These are phyloP conservation scores for Scolanthus callimorphus DNA, from an alignment of 92 coral and sea anemone genomes.

Conservation along the genomic window DNA sequence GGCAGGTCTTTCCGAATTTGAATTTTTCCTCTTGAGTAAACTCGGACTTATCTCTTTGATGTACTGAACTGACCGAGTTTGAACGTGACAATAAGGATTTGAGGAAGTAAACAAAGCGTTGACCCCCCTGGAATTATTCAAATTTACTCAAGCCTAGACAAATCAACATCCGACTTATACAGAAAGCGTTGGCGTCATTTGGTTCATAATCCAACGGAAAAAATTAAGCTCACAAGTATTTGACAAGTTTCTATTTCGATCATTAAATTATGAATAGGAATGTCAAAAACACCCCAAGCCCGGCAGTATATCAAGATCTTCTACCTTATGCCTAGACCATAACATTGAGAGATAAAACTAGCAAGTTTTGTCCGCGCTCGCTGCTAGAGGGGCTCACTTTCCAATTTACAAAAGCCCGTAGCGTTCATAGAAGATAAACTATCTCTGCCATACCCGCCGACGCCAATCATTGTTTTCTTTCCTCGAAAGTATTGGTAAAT, in stretches of 20 bases:
- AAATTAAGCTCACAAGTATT: not conserved
- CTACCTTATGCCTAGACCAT: too few relatives aligned
- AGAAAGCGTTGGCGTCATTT: not conserved
- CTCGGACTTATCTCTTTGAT: too few relatives aligned
- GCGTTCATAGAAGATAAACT: not conserved
- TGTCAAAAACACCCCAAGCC: conserved; percentile 2
- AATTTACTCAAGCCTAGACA: not conserved
- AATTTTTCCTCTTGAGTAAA: too few relatives aligned
- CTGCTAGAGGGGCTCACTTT: not conserved
- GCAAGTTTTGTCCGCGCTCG: not conserved
- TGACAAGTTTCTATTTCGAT: conserved; percentile 13
- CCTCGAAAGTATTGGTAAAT: not conserved
- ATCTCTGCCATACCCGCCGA: not conserved
- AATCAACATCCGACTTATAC: not conserved
- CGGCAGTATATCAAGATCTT: too few relatives aligned
- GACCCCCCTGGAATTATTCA: not conserved
- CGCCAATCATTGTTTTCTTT: not conserved
- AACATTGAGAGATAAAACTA: too few relatives aligned
- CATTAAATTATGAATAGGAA: not conserved
- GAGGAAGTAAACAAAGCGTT: not conserved
- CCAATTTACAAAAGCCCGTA: not conserved
- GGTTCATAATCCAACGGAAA: not conserved
- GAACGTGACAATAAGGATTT: not conserved
- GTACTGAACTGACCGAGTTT: not conserved
- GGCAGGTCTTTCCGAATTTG: not conserved